Percentiles rank a stretch among this genome's conserved stretches.
phyloP scores from a whole-genome alignment of 2,888 invertebrate genomes.

The Abrostola tripartita region DNA sequence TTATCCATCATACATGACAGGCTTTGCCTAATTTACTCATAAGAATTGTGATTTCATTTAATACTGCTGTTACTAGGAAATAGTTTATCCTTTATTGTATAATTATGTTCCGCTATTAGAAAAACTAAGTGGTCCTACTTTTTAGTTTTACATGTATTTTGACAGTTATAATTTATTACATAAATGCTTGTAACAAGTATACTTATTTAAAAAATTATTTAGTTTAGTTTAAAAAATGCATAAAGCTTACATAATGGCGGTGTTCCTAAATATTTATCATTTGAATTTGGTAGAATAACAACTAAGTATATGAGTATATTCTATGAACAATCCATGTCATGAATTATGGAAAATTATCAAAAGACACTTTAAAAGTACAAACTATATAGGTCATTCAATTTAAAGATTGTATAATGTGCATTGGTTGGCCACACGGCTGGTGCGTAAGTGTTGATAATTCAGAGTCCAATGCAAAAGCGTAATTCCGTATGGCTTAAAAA shows the following conservation, averaged over 20 bases:
- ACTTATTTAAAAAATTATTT: conserved; percentile 2
- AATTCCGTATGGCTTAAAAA: too few relatives aligned
- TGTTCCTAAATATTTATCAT: too few relatives aligned
- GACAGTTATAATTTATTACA: conserved; percentile 20
- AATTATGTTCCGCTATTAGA: conserved; percentile 37
- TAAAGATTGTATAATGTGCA: too few relatives aligned
- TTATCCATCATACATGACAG: conserved; percentile 53
- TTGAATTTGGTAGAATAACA: too few relatives aligned
- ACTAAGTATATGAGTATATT: not conserved
- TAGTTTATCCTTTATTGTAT: conserved; percentile 43
- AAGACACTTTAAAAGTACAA: conserved; percentile 24
- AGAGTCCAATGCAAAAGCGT: too few relatives aligned
- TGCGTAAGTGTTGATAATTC: too few relatives aligned
- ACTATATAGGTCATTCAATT: conserved; percentile 1
- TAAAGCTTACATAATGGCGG: too few relatives aligned
- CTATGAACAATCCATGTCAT: not conserved
- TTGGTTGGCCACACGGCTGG: too few relatives aligned
- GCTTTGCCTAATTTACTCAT: conserved; percentile 52
- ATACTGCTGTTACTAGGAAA: conserved; percentile 51
- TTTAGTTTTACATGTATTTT: conserved; percentile 31
- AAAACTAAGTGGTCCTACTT: conserved; percentile 31
- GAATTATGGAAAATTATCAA: conserved; percentile 11
- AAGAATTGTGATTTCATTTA: conserved; percentile 60
- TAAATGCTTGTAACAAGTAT: conserved; percentile 12
- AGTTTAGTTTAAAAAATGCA: conserved; percentile 26